Conservation (phyloP, 2,113 vertebrate genomes). For the Lasiurus cinereus region DNA sequence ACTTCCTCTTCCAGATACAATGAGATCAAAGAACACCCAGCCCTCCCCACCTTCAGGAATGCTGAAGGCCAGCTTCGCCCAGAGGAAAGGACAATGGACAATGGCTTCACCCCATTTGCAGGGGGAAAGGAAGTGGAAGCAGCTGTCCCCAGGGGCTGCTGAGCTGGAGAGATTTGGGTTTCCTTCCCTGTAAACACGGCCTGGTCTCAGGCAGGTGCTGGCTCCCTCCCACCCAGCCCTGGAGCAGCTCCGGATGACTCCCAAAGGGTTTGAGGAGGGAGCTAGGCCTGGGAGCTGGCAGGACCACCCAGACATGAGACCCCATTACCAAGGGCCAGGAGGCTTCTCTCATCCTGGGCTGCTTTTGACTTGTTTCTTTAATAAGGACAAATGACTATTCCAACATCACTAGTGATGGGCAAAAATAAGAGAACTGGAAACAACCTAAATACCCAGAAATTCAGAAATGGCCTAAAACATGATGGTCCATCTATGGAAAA, state of each 20-base stretch:
- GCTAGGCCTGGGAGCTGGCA: accelerated
- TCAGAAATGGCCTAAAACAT: background rate
- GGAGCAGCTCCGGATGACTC: background rate
- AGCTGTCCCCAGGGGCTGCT: background rate
- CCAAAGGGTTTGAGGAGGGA: background rate
- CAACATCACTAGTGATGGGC: background rate
- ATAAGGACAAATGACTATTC: background rate
- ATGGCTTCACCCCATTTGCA: constrained; percentile 42
- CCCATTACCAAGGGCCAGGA: background rate
- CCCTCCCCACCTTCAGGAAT: background rate
- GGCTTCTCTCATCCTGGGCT: background rate
- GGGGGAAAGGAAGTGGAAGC: constrained; percentile 48
- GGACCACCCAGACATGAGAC: background rate
- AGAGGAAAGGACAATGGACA: constrained; percentile 14
- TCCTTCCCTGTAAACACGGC: constrained; percentile 47
- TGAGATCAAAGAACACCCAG: background rate
- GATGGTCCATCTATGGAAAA: accelerated
- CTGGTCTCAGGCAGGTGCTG: background rate
- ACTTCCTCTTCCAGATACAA: background rate
- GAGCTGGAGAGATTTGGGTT: background rate
- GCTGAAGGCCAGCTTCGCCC: background rate
- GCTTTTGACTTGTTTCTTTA: background rate
- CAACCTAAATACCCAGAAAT: background rate
- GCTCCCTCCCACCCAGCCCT: background rate
- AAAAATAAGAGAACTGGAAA: background rate